A percentile compares a stretch with the other conserved stretches of the same genome.
These are phyloP conservation scores for Aegypius monachus DNA, from an alignment of 2,113 vertebrate genomes.

Conservation along the genomic window DNA sequence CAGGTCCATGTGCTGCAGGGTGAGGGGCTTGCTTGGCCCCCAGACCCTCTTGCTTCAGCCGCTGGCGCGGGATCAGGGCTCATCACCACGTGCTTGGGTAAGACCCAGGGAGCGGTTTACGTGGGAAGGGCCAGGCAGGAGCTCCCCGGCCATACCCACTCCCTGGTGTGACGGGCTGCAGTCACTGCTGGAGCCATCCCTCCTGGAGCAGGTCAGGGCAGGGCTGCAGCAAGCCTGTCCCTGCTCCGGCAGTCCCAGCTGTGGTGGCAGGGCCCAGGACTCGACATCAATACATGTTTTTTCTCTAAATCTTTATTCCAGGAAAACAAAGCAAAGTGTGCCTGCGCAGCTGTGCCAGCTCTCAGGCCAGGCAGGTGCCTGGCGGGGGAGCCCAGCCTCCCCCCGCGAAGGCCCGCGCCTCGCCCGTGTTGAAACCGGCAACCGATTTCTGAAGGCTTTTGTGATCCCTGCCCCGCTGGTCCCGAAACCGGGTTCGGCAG, in stretches of 20 bases:
- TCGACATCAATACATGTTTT: neutral
- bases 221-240: neutral
- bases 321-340: neutral
- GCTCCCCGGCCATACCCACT: neutral
- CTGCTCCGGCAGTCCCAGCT: neutral
- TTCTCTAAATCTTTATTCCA: conserved; percentile 8
- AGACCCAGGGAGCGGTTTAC: neutral
- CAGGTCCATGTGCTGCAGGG: neutral
- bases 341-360: neutral
- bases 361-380: neutral
- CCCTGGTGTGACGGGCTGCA: neutral
- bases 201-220: neutral
- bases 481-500: too few relatives aligned
- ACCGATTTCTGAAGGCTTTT: too few relatives aligned
- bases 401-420: too few relatives aligned
- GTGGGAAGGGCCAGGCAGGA: neutral
- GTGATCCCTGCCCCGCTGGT: too few relatives aligned
- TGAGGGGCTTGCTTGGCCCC: neutral
- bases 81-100: neutral
- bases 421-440: too few relatives aligned
- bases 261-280: neutral
- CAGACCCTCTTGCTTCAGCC: neutral
- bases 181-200: neutral
- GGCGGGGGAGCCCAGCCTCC: neutral
- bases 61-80: neutral